A percentile compares a stretch with the other conserved stretches of the same genome.
Evolutionary conservation across 2,113 vertebrate species (phyloP).

Genomic region (Myotis brandtii): DNA sequence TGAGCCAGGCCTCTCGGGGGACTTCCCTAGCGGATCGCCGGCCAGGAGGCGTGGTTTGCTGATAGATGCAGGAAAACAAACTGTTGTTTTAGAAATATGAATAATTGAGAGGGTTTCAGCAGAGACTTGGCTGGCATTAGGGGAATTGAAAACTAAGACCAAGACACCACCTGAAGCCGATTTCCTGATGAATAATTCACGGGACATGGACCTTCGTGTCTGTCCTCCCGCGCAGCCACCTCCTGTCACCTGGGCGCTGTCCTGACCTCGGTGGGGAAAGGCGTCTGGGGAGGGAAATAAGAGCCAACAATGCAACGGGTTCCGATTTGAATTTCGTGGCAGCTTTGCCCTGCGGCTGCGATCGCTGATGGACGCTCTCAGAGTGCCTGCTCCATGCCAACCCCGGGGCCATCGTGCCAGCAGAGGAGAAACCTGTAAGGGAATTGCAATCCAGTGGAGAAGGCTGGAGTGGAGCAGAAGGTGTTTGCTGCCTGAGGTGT

Average conservation of each 20-base stretch:
- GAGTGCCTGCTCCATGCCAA: not conserved
- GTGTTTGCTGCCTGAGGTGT: not conserved
- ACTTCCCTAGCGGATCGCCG: slow-evolving; percentile 67
- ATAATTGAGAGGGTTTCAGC: slow-evolving; percentile 87
- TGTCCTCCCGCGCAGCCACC: not conserved
- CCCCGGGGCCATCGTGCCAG: not conserved
- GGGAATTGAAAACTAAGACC: slow-evolving; percentile 88
- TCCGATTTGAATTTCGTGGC: not conserved
- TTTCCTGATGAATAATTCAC: slow-evolving; percentile 86
- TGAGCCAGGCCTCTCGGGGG: slow-evolving; percentile 45
- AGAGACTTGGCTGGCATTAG: slow-evolving; percentile 83
- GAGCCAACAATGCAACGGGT: not conserved
- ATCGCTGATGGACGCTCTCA: not conserved
- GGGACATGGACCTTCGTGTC: not conserved
- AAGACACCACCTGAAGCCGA: slow-evolving; percentile 83
- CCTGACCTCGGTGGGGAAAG: not conserved
- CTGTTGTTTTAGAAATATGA: slow-evolving; percentile 88
- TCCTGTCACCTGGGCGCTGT: not conserved
- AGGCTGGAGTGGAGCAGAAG: not conserved
- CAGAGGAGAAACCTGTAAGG: not conserved
- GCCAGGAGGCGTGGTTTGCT: slow-evolving; percentile 77
- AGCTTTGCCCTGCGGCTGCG: not conserved
- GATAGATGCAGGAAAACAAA: slow-evolving; percentile 86
- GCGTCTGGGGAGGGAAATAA: not conserved
- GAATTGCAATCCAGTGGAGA: not conserved